These are phyloP conservation scores for Prunella strophiata DNA, from an alignment of 2,797 vertebrate species.

Conservation along the genomic window DNA sequence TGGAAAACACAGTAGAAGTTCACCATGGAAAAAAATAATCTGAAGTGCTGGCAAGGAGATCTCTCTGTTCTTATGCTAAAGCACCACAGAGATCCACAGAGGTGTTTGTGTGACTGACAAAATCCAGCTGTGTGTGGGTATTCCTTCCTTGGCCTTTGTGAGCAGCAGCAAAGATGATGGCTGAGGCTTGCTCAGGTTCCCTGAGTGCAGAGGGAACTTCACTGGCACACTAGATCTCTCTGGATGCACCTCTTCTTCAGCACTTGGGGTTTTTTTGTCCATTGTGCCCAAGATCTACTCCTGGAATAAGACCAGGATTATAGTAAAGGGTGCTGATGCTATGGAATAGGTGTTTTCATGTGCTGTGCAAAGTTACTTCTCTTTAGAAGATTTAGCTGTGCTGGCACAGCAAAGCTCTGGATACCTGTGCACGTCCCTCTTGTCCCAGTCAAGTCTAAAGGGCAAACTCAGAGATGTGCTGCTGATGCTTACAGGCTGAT, in stretches of 20 bases:
- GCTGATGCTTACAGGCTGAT: background rate
- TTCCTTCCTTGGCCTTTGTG: background rate
- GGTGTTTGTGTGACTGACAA: background rate
- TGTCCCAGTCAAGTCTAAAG: background rate
- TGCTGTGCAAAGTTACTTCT: background rate
- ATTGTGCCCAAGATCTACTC: background rate
- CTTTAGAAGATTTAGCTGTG: background rate
- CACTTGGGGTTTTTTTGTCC: background rate
- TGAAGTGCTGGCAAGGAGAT: background rate
- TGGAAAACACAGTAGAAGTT: background rate
- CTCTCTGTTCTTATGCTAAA: background rate
- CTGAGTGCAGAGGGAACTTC: background rate
- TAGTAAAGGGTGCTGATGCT: background rate
- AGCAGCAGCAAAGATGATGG: background rate
- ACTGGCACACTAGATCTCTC: background rate
- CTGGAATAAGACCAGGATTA: background rate
- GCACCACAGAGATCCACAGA: background rate
- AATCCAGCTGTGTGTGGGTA: background rate
- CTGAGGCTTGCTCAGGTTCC: background rate
- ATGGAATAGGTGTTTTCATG: background rate
- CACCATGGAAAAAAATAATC: background rate
- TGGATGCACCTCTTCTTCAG: background rate
- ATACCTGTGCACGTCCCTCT: background rate
- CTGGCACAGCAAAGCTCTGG: background rate
- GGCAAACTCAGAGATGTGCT: background rate